A percentile compares a stretch with the other conserved stretches of the same genome.
These are phyloP conservation scores for Corythornis vintsioides DNA, from an alignment of 2,113 vertebrate species.

Conservation along the genomic window DNA sequence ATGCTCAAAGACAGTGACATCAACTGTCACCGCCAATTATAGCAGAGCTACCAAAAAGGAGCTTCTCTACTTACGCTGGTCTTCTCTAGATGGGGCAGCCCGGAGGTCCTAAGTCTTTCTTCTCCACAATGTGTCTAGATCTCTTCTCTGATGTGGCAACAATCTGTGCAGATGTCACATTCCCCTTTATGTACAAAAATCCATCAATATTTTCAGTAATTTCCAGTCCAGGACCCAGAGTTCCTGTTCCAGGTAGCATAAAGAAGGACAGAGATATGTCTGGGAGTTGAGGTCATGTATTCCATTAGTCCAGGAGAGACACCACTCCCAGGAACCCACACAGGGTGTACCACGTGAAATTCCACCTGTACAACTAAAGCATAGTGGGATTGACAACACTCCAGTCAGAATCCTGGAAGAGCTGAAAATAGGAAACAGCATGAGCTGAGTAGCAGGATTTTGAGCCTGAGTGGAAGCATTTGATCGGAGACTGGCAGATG, in stretches of 20 bases:
- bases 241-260: not conserved
- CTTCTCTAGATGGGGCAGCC: not conserved
- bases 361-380: not conserved
- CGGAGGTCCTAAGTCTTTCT: not conserved
- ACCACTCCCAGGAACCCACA: not conserved
- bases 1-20: not conserved
- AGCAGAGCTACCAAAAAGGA: not conserved
- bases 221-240: not conserved
- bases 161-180: not conserved
- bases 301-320: not conserved
- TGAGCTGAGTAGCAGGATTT: not conserved
- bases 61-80: not conserved
- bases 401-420: not conserved
- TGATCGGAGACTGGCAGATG: not conserved
- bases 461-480: not conserved
- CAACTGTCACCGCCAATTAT: not conserved
- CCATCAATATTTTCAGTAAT: not conserved
- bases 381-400: fast-evolving
- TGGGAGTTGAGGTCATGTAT: not conserved
- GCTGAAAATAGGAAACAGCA: not conserved
- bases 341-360: not conserved
- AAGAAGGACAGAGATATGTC: fast-evolving
- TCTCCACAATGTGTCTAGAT: not conserved
- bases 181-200: not conserved
- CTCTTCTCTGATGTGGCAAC: not conserved